phyloP scores from a whole-genome alignment of 1,140 invertebrate genomes.

The Araneus ventricosus region DNA sequence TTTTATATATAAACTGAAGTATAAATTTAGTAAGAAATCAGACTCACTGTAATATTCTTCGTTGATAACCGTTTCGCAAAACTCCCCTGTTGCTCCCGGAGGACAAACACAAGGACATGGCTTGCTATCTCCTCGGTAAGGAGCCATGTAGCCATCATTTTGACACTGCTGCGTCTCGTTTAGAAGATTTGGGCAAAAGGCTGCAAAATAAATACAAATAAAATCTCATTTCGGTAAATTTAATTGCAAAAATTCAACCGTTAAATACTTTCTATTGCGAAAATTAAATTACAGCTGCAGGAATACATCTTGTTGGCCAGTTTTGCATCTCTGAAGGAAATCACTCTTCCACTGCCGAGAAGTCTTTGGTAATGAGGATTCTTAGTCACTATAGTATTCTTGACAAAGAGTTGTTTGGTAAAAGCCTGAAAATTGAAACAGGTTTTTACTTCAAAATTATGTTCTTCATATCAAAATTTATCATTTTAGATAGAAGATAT shows the following conservation, averaged over 20 bases:
- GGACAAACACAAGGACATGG: conserved; percentile 76
- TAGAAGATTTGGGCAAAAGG: conserved; percentile 75
- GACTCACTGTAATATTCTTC: conserved; percentile 58
- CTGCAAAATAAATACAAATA: conserved; percentile 43
- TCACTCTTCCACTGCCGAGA: conserved; percentile 66
- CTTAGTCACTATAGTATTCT: conserved; percentile 76
- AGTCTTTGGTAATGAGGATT: conserved; percentile 76
- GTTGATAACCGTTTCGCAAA: conserved; percentile 66
- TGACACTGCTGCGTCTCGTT: conserved; percentile 68
- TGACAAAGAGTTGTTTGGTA: conserved; percentile 73
- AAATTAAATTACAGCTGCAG: conserved; percentile 47
- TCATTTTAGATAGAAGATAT: background rate
- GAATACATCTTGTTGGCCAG: conserved; percentile 76
- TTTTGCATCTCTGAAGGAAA: conserved; percentile 77
- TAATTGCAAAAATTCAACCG: too few relatives aligned
- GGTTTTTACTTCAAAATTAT: background rate
- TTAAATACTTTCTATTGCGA: background rate
- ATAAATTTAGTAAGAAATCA: too few relatives aligned
- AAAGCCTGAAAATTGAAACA: conserved; percentile 71
- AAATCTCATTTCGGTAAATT: background rate
- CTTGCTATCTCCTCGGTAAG: conserved; percentile 55
- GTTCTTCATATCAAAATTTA: background rate
- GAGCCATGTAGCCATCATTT: conserved; percentile 76
- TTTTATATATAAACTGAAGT: too few relatives aligned
- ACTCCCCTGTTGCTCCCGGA: conserved; percentile 72